phyloP scores from a whole-genome alignment of 2,888 invertebrate species.

The Neoascia interrupta region DNA sequence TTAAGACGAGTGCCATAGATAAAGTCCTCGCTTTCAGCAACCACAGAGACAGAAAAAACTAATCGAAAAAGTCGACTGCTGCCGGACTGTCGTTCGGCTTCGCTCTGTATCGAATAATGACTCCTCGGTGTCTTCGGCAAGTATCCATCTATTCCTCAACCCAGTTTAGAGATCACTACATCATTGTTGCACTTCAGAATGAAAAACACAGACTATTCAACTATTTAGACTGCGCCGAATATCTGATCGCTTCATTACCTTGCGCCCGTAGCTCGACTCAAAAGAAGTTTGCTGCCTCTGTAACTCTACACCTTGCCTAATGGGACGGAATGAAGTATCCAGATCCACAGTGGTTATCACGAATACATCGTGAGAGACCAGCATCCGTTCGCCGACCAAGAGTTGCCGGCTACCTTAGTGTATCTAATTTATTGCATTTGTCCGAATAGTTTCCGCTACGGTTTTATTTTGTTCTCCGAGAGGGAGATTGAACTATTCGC shows the following conservation, averaged over 20 bases:
- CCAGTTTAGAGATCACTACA: conserved; percentile 9
- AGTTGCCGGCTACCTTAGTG: conserved; percentile 2
- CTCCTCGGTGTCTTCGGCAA: conserved; percentile 30
- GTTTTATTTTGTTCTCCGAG: conserved; percentile 26
- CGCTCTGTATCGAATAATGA: conserved; percentile 29
- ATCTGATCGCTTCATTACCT: conserved; percentile 58
- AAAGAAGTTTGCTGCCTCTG: conserved; percentile 56
- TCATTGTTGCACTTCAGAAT: conserved; percentile 35
- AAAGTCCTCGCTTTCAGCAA: too few species aligned
- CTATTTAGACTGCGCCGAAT: conserved; percentile 47
- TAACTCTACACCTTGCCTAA: conserved; percentile 64
- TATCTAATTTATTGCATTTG: conserved; percentile 67
- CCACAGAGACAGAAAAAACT: conserved; percentile 37
- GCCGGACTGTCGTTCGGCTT: conserved; percentile 1
- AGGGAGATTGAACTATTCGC: conserved; percentile 17
- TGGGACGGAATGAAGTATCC: conserved; percentile 54
- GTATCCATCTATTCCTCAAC: background rate
- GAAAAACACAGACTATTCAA: conserved; percentile 31
- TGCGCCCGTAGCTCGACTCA: conserved; percentile 39
- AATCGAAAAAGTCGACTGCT: conserved; percentile 51
- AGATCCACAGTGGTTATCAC: conserved; percentile 55
- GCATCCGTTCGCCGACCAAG: conserved; percentile 26
- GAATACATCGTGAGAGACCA: conserved; percentile 60
- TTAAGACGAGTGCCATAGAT: too few species aligned
- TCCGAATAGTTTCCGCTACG: conserved; percentile 60